phyloP scores from a whole-genome alignment of 1,140 invertebrate species.

The Ephestia elutella region DNA sequence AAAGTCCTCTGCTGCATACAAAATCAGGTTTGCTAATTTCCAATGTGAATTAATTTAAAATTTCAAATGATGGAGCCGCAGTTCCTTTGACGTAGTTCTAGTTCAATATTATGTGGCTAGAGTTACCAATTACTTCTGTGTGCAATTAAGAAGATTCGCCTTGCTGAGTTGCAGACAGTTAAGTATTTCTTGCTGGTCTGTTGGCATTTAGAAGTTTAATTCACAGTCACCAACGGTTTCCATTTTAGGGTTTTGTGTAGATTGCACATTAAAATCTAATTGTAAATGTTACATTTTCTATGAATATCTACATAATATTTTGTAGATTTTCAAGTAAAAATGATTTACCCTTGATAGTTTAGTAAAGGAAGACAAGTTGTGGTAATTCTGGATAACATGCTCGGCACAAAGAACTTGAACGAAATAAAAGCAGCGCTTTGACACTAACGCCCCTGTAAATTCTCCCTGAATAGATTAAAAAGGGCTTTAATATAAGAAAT shows the following conservation, averaged over 20 bases:
- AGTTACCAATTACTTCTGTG: conserved; percentile 25
- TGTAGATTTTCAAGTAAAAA: too few species aligned
- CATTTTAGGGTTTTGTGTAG: too few species aligned
- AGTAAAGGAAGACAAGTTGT: conserved; percentile 16
- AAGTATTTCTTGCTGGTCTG: conserved; percentile 16
- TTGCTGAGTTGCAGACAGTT: conserved; percentile 19
- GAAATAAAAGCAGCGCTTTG: conserved; percentile 27
- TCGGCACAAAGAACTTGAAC: conserved; percentile 22
- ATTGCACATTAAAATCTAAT: too few species aligned
- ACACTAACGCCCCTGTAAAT: conserved; percentile 38
- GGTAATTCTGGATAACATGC: conserved; percentile 24
- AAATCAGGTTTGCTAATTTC: conserved; percentile 15
- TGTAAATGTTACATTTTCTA: too few species aligned
- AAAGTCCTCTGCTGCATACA: neutral
- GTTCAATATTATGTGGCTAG: conserved; percentile 24
- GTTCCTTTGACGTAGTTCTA: conserved; percentile 18
- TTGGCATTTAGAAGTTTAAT: conserved; percentile 28
- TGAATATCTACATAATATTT: too few species aligned
- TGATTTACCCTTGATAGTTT: too few species aligned
- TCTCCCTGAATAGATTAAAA: conserved; percentile 35
- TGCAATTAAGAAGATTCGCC: conserved; percentile 34
- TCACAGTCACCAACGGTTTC: neutral
- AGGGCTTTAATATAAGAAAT: conserved; percentile 25
- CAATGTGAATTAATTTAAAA: conserved; percentile 26
- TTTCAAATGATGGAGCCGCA: conserved; percentile 25